Evolutionary conservation across 2,888 invertebrate species (phyloP).

Genomic region (Leptinotarsa juncta): DNA sequence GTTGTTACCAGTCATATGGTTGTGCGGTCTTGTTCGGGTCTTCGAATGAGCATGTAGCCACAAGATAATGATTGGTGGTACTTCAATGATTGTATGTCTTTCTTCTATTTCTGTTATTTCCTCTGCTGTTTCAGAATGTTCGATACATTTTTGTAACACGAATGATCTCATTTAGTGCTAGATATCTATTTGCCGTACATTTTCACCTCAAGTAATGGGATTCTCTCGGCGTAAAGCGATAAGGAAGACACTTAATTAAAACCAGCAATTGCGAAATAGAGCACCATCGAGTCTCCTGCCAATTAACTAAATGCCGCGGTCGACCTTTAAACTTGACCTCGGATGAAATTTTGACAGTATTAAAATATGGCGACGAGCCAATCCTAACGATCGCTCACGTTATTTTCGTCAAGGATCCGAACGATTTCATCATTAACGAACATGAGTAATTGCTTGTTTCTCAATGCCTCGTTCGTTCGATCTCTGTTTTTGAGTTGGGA

Average conservation of each 20-base stretch:
- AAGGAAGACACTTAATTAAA: not conserved
- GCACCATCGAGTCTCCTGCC: constrained; percentile 14
- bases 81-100: too few relatives aligned
- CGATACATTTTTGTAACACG: too few relatives aligned
- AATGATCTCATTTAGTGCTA: too few relatives aligned
- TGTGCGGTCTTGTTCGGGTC: constrained; percentile 1
- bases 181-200: too few relatives aligned
- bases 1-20: constrained; percentile 18
- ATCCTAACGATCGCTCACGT: constrained; percentile 7
- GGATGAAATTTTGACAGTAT: constrained; percentile 35
- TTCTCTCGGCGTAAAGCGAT: not conserved
- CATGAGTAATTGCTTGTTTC: constrained; percentile 17
- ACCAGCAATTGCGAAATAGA: constrained; percentile 3
- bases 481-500: constrained; percentile 17
- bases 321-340: constrained; percentile 47
- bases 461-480: constrained; percentile 10
- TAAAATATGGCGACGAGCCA: constrained; percentile 17
- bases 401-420: constrained; percentile 20
- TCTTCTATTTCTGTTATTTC: too few relatives aligned
- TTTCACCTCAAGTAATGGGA: too few relatives aligned
- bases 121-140: too few relatives aligned
- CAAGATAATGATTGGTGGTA: not conserved
- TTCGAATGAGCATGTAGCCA: not conserved
- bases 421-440: constrained; percentile 18
- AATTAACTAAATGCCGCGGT: constrained; percentile 25